These are phyloP conservation scores for Lontra canadensis DNA, from an alignment of 2,113 vertebrate genomes.

Conservation along the genomic window DNA sequence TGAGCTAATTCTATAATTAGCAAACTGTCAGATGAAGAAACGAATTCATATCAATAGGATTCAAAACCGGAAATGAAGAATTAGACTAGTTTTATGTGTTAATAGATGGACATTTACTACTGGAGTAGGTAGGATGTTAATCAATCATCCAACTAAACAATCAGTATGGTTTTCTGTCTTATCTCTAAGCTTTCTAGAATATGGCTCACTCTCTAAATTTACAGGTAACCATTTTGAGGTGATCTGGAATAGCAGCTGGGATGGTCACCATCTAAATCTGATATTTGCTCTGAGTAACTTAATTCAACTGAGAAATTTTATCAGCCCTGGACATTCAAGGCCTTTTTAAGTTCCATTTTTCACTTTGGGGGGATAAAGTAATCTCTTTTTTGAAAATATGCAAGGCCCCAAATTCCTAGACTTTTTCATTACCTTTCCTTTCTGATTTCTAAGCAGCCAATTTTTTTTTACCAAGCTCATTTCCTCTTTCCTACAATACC, in stretches of 20 bases:
- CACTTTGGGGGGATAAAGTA: not conserved
- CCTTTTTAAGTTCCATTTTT: not conserved
- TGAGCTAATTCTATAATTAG: not conserved
- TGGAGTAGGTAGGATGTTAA: not conserved
- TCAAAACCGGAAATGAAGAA: not conserved
- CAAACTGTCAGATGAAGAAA: not conserved
- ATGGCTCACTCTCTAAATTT: not conserved
- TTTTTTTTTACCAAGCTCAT: not conserved
- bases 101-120: not conserved
- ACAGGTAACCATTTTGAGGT: not conserved
- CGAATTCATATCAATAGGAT: not conserved
- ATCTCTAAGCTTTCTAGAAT: not conserved
- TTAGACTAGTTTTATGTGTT: not conserved
- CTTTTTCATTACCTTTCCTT: not conserved
- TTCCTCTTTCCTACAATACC: not conserved
- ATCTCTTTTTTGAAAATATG: not conserved
- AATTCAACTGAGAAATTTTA: not conserved
- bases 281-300: not conserved
- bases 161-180: not conserved
- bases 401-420: not conserved
- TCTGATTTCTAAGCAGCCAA: not conserved
- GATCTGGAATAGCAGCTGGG: not conserved
- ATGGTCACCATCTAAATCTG: not conserved
- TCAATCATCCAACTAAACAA: not conserved
- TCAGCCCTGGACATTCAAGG: not conserved